These are phyloP conservation scores for Heteractis magnifica DNA, from an alignment of 92 coral and sea anemone species.

Conservation along the genomic window DNA sequence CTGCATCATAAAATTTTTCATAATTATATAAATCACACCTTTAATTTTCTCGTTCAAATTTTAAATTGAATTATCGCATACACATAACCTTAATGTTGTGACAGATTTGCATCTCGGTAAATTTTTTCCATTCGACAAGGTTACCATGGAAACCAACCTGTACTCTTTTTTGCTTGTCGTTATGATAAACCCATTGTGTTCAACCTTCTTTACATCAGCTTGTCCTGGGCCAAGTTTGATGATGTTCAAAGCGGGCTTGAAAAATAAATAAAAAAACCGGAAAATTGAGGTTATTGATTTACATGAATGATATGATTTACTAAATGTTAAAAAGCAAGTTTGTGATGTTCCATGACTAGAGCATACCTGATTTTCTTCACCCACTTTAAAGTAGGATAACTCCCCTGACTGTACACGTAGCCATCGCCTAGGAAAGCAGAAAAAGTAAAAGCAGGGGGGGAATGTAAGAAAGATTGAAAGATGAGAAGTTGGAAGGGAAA, in stretches of 20 bases:
- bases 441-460: background rate
- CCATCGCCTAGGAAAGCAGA: constrained; percentile 63
- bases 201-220: constrained; percentile 82
- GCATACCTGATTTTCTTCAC: constrained; percentile 88
- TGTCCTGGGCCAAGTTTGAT: constrained; percentile 94
- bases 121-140: background rate
- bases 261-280: background rate
- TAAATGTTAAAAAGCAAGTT: background rate
- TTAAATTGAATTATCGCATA: background rate
- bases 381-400: constrained; percentile 82
- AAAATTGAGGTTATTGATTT: background rate
- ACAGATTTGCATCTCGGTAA: background rate
- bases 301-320: background rate
- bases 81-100: background rate
- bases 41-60: too few relatives aligned
- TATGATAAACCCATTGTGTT: constrained; percentile 75
- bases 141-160: constrained; percentile 58
- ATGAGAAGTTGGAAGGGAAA: background rate
- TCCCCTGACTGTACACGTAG: constrained; percentile 88
- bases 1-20: too few relatives aligned
- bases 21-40: too few relatives aligned
- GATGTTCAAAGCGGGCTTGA: constrained; percentile 83
- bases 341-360: too few relatives aligned
- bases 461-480: background rate
- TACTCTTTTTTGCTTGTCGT: constrained; percentile 95